Evolutionary conservation across 2,888 invertebrate genomes (phyloP).

Genomic region (Blera fallax): DNA sequence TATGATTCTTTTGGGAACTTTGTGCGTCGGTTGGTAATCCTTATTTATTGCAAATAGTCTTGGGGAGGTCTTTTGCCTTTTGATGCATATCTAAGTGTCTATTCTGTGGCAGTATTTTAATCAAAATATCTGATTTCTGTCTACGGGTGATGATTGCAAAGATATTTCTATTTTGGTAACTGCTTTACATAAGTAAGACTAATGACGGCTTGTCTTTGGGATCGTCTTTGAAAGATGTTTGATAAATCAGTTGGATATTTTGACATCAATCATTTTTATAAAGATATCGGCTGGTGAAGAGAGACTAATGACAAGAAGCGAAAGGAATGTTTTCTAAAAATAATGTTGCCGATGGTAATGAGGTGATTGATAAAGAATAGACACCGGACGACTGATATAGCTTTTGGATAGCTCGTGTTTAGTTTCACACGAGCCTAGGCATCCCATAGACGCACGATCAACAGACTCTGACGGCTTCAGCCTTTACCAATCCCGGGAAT

Average conservation of each 20-base stretch:
- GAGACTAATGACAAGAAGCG: background rate
- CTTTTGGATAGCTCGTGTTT: too few species aligned
- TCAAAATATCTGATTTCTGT: background rate
- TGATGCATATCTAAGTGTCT: conserved; percentile 4
- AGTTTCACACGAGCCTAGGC: too few species aligned
- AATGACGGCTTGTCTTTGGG: background rate
- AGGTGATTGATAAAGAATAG: background rate
- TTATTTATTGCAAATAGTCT: conserved; percentile 26
- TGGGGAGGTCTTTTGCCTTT: background rate
- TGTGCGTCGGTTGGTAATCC: conserved; percentile 12
- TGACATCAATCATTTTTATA: background rate
- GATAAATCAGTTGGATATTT: background rate
- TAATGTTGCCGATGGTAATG: background rate
- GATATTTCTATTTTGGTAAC: background rate
- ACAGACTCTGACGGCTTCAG: too few species aligned
- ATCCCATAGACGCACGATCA: too few species aligned
- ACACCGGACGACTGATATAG: too few species aligned
- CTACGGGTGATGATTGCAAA: conserved; percentile 1
- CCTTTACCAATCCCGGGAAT: too few species aligned
- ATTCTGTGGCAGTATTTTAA: background rate
- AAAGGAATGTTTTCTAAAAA: background rate
- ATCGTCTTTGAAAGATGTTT: background rate
- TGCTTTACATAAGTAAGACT: conserved; percentile 16
- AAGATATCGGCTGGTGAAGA: background rate
- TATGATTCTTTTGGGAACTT: background rate